Conservation (phyloP, 2,113 vertebrate species). For the Myotis yumanensis region DNA sequence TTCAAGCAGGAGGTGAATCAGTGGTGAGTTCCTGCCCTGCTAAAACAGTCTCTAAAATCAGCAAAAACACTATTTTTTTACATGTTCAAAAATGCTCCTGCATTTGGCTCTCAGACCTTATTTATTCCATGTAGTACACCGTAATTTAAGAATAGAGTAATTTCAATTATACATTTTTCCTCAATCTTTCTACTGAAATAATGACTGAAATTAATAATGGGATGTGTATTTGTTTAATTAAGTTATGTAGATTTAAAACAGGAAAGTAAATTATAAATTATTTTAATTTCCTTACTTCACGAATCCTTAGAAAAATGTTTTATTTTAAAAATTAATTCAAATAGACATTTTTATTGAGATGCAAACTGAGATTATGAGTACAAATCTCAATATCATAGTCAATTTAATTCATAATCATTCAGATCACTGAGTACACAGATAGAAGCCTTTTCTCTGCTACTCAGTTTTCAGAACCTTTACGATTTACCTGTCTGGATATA, state of each 20-base stretch:
- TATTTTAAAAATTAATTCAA: background rate
- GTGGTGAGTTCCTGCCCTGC: background rate
- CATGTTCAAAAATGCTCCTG: background rate
- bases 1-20: background rate
- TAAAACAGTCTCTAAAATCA: background rate
- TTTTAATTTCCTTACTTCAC: background rate
- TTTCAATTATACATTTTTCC: constrained; percentile 2
- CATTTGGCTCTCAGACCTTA: background rate
- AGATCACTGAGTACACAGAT: background rate
- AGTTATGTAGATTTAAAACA: background rate
- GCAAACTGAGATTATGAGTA: background rate
- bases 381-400: background rate
- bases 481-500: background rate
- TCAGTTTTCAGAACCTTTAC: background rate
- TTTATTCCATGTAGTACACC: background rate
- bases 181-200: background rate
- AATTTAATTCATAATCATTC: background rate
- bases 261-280: background rate
- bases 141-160: background rate
- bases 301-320: background rate
- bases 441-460: background rate
- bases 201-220: background rate
- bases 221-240: background rate
- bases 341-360: background rate
- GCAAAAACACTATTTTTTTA: background rate